Evolutionary conservation across 2,797 vertebrate species (phyloP).

Genomic region (Myotis pilosus): DNA sequence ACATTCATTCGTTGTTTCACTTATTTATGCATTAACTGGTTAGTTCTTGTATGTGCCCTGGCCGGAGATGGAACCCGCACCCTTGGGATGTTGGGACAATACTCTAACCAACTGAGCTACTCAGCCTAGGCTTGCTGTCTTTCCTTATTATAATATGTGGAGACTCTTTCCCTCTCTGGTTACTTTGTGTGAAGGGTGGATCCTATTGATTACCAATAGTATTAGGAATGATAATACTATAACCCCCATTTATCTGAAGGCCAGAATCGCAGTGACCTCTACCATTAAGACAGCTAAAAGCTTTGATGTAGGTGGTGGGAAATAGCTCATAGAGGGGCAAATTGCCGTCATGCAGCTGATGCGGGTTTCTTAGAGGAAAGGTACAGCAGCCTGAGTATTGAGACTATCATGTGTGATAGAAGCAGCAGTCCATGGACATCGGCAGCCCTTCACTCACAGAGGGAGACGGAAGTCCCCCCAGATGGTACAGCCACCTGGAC

Average conservation of each 20-base stretch:
- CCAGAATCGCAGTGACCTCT: neutral
- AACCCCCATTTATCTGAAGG: neutral
- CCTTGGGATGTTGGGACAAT: neutral
- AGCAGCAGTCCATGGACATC: neutral
- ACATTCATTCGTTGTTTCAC: neutral
- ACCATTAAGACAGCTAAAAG: neutral
- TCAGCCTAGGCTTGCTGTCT: neutral
- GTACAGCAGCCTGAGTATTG: neutral
- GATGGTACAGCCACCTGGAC: accelerated
- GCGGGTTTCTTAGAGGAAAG: neutral
- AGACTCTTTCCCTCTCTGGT: neutral
- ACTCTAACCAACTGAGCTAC: neutral
- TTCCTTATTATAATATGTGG: neutral
- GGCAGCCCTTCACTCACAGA: neutral
- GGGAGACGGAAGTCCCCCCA: neutral
- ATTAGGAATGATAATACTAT: neutral
- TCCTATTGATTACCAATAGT: neutral
- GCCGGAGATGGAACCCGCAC: neutral
- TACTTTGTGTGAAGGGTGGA: neutral
- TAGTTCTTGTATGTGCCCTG: neutral
- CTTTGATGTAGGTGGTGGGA: neutral
- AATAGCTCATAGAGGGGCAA: neutral
- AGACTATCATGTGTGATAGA: neutral
- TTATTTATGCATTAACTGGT: neutral
- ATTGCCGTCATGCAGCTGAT: neutral